Base-by-base conservation (phyloP, 2,797 vertebrate genomes). In the Periparus ater region DNA sequence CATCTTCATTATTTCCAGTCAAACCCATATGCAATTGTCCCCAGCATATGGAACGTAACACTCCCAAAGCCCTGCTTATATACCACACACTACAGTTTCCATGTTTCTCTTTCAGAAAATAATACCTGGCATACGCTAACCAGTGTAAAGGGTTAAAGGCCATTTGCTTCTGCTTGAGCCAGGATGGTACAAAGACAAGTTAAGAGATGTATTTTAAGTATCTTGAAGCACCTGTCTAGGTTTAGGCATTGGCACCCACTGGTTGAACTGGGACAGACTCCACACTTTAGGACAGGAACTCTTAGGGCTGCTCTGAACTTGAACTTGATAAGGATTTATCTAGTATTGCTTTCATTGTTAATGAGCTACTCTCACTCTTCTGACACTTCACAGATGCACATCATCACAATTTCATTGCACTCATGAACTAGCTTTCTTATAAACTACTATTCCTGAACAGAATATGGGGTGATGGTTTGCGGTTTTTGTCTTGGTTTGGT, bases 1-100 rank as follows among this genome's bases (percentile, higher is more conserved):
- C 30, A 26, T 30, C 76, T 62, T 63, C 82, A 62, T 55, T 87
- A 75, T 62, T 89, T 86, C 25, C 17, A 84, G 6, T 32, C 45
- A 88, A 88, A 71, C 4, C 6, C 32, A 36, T 20, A 30, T 2
- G 36, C 17, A 79, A 15, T 32, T 86, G 32, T 70, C 26, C 25
- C 26, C 26, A 55, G 25, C 1, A 1, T 1, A 6, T 13, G 36
- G 38, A 81, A 87, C 2, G 1, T 7, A 86, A 66, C 1, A 1
- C 5, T 88, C 17, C 63, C 34, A 40, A 68, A 55, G 27, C 21
- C 47, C 10, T 57, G 26, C 58, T 58, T 48, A 48, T 9, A 36
- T 3, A 48, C 14, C 21, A 44, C 27, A 61, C 29, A 44, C 4
- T 61, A 14, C 17, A 48, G 10, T 57, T 72, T 50, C 50, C 73